Base-by-base conservation (phyloP, 23 tunicate species). In the Botrylloides violaceus region DNA sequence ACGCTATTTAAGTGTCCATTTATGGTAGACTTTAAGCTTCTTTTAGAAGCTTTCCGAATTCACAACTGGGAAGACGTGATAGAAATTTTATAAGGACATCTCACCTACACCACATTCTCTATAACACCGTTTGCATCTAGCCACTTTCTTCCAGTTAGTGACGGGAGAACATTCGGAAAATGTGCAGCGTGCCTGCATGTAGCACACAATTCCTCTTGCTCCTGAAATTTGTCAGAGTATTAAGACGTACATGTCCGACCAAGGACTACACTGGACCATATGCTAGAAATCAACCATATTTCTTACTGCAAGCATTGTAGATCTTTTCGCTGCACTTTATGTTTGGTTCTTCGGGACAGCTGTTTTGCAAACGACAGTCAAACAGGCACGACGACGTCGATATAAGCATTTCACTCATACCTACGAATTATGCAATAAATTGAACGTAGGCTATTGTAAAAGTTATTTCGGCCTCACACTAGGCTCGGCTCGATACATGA, bases 61-160 rank as follows among this genome's bases (percentile, higher is more conserved):
- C 12, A 43, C 15, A 43, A 9, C 12, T 7, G 12, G 9, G 15
- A 7, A 43, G 53, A 7, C 53, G 9, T 43, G 53, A 43, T 7
- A 7, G 15, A 43, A 7, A 43, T 7, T 43, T 43, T 43, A 43
- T 9, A 7, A 43, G 20, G 6, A 28, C 32, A 25, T 3, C 18
- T 63, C 33, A 63, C 70, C 70, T 31, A 33, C 33, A 6, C 70
- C 70, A 28, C 70, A 63, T 28, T 63, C 70, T 63, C 70, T 63
- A 9, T 63, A 63, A 63, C 70, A 63, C 20, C 70, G 32, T 9
- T 63, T 63, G 35, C 70, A 63, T 31, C 29, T 63, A 22, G 29
- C 33, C 35, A 63, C 33, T 6, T 4, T 63, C 29, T 28, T 63
- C 70, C 70, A 63, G 35, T 63, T 34, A 29, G 26, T 34, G 3